Evolutionary conservation across 1,140 invertebrate genomes (phyloP).

Genomic region (Macrocentrus cingulum): DNA sequence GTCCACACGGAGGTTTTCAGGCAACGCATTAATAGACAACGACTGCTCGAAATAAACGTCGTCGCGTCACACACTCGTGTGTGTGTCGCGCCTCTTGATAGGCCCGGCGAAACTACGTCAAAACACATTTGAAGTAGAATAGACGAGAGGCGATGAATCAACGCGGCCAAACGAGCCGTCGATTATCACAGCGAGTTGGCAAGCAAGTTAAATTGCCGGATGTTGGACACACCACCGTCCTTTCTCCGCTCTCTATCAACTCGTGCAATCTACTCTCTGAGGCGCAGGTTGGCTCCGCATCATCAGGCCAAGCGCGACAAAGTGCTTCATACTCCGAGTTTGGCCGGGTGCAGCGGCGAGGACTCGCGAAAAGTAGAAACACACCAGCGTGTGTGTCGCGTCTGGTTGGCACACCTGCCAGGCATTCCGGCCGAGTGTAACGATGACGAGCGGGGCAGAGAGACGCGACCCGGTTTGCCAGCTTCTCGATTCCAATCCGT

Average conservation of each 20-base stretch:
- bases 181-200: slow-evolving; percentile 46
- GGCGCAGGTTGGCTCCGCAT: not conserved
- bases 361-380: slow-evolving; percentile 36
- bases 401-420: slow-evolving; percentile 50
- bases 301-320: not conserved
- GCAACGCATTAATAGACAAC: slow-evolving; percentile 45
- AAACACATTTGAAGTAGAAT: not conserved
- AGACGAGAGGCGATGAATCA: slow-evolving; percentile 34
- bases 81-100: slow-evolving; percentile 45
- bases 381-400: slow-evolving; percentile 34
- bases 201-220: slow-evolving; percentile 34
- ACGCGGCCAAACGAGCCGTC: slow-evolving; percentile 47
- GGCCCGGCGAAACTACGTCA: not conserved
- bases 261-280: not conserved
- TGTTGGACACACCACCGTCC: not conserved
- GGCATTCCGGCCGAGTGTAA: slow-evolving; percentile 10
- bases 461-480: not conserved
- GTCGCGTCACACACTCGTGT: slow-evolving; percentile 59
- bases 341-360: slow-evolving; percentile 24
- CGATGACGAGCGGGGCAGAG: not conserved
- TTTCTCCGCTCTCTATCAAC: not conserved
- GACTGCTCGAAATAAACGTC: slow-evolving; percentile 57
- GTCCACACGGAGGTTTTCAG: not conserved
- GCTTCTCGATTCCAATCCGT: slow-evolving; percentile 4
- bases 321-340: slow-evolving; percentile 36